Base-by-base conservation (phyloP, 2,888 invertebrate genomes). In the Drosophila anceps region DNA sequence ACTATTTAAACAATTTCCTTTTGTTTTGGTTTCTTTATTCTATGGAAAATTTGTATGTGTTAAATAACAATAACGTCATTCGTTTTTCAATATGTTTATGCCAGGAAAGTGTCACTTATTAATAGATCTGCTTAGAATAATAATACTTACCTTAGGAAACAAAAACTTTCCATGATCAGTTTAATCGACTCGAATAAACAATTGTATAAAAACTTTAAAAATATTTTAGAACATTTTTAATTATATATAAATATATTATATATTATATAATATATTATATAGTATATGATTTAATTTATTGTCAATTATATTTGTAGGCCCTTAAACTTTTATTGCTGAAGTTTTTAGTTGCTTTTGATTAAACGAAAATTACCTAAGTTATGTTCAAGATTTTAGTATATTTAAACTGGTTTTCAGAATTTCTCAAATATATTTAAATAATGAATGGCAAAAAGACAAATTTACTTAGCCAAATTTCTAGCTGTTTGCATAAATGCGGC, bases 71-170 rank as follows among this genome's bases (percentile, higher is more conserved):
- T 29, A 48, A 12, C 48, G 48, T 48, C 48, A 48, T 48, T 48
- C 29, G 12, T 6, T 48, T 48, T 29, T n/a, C 29, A 29, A 29
- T 9, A 27, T 9, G 27, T n/a, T 27, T 48, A 29, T 29, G 48
- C 31, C 48, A 50, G 48, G 18, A 50, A 50, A 18, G 31, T 50
- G 31, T 50, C 48, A 50, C 48, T 31, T 50, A 50, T 50, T 50
- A 18, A 50, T 50, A 50, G 48, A 50, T 18, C 6, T 31, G 31
- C 3, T 48, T 29, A 18, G 10, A 31, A 18, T 31, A 48, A 13
- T 31, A 31, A 18, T 31, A 50, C 29, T 48, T 46, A 27, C 46
- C 18, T 48, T 48, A 29, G 18, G 10, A 27, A 29, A 12, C 29
- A 12, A 48, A 31, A 50, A 18, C 48, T 50, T 50, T 29, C 12